Percentiles rank a stretch among this genome's conserved stretches.
phyloP scores from a whole-genome alignment of 2,113 vertebrate genomes.

The Ornithorhynchus anatinus region DNA sequence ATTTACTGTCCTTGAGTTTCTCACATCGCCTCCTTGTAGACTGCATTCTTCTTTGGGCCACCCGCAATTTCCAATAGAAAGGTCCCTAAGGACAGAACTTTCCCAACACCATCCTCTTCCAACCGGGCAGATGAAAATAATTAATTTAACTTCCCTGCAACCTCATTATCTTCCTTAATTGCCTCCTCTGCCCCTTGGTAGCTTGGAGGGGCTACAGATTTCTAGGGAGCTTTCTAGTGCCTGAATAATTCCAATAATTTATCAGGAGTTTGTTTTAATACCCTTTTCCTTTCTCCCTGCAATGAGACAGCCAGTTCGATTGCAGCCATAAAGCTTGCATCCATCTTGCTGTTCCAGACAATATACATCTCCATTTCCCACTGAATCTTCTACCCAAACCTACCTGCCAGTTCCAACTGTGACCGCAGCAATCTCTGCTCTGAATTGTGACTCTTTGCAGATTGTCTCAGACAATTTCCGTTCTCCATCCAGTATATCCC shows the following conservation, averaged over 20 bases:
- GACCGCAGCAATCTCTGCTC: background rate
- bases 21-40: background rate
- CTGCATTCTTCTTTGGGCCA: constrained; percentile 14
- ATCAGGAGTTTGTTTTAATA: no score
- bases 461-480: no score
- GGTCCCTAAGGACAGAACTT: constrained; percentile 20
- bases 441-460: background rate
- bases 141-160: constrained; percentile 44
- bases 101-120: constrained; percentile 5
- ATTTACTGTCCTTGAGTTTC: constrained; percentile 26
- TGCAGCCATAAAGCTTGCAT: background rate
- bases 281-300: no score
- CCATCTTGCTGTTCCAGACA: background rate
- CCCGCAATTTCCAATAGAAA: constrained; percentile 7
- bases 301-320: no score
- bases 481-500: no score
- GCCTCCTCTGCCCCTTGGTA: constrained; percentile 36
- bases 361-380: background rate
- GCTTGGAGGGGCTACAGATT: constrained; percentile 45
- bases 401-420: background rate
- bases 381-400: background rate
- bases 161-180: constrained; percentile 44
- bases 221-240: constrained; percentile 49
- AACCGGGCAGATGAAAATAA: constrained; percentile 12
- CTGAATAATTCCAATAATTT: no score